Evolutionary conservation across 2,888 invertebrate species (phyloP).

Genomic region (Hesperia comma): DNA sequence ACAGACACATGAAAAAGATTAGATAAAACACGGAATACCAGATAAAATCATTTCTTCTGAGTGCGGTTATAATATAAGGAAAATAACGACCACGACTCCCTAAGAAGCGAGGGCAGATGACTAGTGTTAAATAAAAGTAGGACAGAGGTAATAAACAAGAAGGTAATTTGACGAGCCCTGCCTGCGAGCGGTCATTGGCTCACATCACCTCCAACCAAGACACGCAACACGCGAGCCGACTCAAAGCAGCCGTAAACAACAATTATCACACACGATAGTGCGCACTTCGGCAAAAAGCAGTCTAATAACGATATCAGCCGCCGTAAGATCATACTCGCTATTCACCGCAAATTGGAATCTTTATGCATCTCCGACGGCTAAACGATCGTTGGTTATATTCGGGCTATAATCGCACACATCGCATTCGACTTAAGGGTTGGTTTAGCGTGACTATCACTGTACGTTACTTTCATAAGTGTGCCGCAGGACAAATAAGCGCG

Average conservation of each 20-base stretch:
- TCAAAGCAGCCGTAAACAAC: constrained; percentile 12
- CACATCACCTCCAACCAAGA: constrained; percentile 14
- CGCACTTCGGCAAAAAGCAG: constrained; percentile 6
- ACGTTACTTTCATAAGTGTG: background rate
- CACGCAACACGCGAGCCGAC: constrained; percentile 10
- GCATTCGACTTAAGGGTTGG: background rate
- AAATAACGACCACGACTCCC: background rate
- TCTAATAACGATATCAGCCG: constrained; percentile 24
- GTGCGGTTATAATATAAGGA: background rate
- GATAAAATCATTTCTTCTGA: background rate
- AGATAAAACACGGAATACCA: background rate
- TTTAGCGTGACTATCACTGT: background rate
- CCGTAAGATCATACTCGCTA: constrained; percentile 23
- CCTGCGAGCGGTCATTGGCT: constrained; percentile 5
- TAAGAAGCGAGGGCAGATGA: background rate
- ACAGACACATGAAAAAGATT: no score
- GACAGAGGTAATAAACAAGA: background rate
- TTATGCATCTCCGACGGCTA: constrained; percentile 12
- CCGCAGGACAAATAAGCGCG: constrained; percentile 15
- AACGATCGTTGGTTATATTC: constrained; percentile 1
- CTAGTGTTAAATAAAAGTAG: background rate
- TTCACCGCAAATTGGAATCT: constrained; percentile 24
- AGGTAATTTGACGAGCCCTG: constrained; percentile 8
- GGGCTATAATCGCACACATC: constrained; percentile 7
- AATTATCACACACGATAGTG: constrained; percentile 10